Evolutionary conservation across 2,888 invertebrate genomes (phyloP), one percentile per base, ranked within the genome.

Genomic region (Malthinus seriepunctatus): DNA sequence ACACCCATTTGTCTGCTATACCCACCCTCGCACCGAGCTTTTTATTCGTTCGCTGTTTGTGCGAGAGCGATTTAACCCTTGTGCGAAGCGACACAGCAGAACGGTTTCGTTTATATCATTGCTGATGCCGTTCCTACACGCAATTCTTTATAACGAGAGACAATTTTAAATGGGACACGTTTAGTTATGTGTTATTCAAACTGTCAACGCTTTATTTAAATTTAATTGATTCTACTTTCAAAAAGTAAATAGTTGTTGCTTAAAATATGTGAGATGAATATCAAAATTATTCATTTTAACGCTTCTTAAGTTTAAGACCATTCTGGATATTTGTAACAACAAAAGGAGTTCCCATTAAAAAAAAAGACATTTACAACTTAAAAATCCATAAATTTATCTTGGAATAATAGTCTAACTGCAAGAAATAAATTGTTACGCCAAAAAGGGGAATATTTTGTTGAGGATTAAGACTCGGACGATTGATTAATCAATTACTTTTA

Each of bases 1-100:
- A 78, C 78, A 78, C 78, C 77, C 79, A 79, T 79, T 78, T 79
- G 78, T 78, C 79, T 78, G 72, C 74, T 56, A 56, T 60, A 60
- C 56, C 60, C 60, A 56, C 60, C 60, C 60, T 60, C 60, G 53
- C 52, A 60, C 52, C 48, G 60, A 60, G 60, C 60, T 60, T 60
- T 60, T 60, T 60, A 60, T 60, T 60, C 60, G 60, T 60, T 56
- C 60, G 60, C 60, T 60, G 60, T 60, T 60, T 60, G 60, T 60
- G 60, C 60, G 56, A 60, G 52, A 60, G 53, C 60, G 60, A 60
- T 60, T 60, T 60, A 60, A 60, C 60, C 60, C 60, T 60, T 60
- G 60, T 60, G 60, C 53, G 56, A 56, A 56, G 60, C 60, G 56
- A 56, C 60, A 56, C 56, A 60, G 60, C 60, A 56, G 60, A 60